These are phyloP conservation scores for Epinephelus cyanopodus DNA, from an alignment of 2,113 vertebrate species.

Conservation along the genomic window DNA sequence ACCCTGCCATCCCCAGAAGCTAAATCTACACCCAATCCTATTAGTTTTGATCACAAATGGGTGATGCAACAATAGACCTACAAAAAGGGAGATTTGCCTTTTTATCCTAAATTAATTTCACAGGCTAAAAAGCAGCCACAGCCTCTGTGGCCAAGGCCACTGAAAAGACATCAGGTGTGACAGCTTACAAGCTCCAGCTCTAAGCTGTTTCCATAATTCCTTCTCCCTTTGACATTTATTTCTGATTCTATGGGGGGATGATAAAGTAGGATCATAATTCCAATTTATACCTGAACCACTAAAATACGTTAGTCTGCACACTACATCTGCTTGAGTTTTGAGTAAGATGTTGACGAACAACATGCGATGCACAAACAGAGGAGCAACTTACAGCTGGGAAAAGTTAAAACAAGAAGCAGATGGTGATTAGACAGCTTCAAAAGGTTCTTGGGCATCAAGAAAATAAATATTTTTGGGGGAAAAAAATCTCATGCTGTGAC, in stretches of 20 bases:
- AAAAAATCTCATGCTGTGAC: neutral
- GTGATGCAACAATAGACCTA: neutral
- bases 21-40: no score
- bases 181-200: neutral
- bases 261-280: neutral
- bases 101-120: neutral
- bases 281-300: neutral
- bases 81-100: neutral
- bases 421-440: neutral
- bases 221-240: neutral
- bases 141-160: neutral
- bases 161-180: neutral
- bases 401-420: conserved; percentile 18
- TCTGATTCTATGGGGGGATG: neutral
- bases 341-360: neutral
- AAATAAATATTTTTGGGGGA: neutral
- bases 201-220: neutral
- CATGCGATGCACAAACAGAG: neutral
- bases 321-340: neutral
- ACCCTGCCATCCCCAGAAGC: no score
- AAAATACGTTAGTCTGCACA: neutral
- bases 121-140: neutral
- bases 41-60: neutral
- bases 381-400: neutral
- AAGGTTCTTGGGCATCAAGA: neutral